phyloP scores from a whole-genome alignment of 1,140 invertebrate species.

The Pemphigus obesinymphae region DNA sequence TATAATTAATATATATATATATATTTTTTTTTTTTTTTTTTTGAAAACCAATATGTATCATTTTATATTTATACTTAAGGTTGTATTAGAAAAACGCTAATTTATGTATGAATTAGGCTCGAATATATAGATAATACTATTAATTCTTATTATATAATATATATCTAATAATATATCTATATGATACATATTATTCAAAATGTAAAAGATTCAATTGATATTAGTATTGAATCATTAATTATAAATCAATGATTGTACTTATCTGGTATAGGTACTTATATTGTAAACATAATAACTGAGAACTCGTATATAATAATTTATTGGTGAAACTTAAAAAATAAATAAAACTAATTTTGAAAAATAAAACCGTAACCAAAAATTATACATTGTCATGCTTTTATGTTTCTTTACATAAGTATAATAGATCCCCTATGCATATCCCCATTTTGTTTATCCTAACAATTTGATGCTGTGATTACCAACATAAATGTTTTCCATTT shows the following conservation, averaged over 20 bases:
- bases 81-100: conserved; percentile 11
- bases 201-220: conserved; percentile 20
- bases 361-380: not conserved
- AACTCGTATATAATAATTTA: conserved; percentile 5
- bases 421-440: too few species aligned
- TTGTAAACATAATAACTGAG: not conserved
- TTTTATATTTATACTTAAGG: conserved; percentile 20
- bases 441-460: too few species aligned
- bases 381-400: not conserved
- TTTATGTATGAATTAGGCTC: conserved; percentile 2
- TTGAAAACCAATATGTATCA: not conserved
- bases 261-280: not conserved
- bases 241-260: conserved; percentile 31
- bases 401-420: too few species aligned
- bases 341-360: not conserved
- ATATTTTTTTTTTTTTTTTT: too few species aligned
- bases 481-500: too few species aligned
- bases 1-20: not conserved
- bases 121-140: not conserved
- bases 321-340: not conserved
- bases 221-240: not conserved
- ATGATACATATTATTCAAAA: not conserved
- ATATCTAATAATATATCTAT: too few species aligned
- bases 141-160: too few species aligned
- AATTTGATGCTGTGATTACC: too few species aligned